phyloP scores from a whole-genome alignment of 2,113 vertebrate genomes.

The Osmerus mordax region DNA sequence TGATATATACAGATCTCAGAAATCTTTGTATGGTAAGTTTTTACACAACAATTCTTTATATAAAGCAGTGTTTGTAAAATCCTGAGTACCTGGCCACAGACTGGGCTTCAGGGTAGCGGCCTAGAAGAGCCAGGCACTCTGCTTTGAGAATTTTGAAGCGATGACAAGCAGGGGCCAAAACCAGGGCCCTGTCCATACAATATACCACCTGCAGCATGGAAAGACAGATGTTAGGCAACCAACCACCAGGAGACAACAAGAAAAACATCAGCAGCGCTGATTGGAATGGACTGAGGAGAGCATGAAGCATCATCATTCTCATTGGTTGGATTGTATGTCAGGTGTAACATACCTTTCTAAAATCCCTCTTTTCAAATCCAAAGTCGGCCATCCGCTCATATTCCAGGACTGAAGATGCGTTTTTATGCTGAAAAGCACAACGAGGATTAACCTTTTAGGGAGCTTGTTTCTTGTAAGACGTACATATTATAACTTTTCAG shows the following conservation, averaged over 20 bases:
- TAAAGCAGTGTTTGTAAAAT: no score
- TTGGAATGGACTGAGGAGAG: no score
- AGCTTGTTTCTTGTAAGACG: no score
- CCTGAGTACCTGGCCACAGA: conserved; percentile 86
- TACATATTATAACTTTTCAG: no score
- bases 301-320: no score
- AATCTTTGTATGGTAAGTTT: no score
- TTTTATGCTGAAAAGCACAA: conserved; percentile 78
- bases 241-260: not conserved
- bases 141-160: conserved; percentile 96
- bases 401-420: conserved; percentile 81
- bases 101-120: conserved; percentile 92
- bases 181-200: conserved; percentile 93
- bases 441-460: not conserved
- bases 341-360: conserved; percentile 82
- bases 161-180: conserved; percentile 86
- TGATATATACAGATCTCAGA: no score
- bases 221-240: not conserved
- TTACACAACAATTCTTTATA: no score
- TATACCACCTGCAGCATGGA: conserved; percentile 82
- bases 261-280: no score
- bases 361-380: conserved; percentile 92
- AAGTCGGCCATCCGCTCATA: conserved; percentile 87
- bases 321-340: not conserved
- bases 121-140: conserved; percentile 89